These are phyloP conservation scores for Drosophila sp. DNA, from an alignment of 1,140 invertebrate species.

Conservation along the genomic window DNA sequence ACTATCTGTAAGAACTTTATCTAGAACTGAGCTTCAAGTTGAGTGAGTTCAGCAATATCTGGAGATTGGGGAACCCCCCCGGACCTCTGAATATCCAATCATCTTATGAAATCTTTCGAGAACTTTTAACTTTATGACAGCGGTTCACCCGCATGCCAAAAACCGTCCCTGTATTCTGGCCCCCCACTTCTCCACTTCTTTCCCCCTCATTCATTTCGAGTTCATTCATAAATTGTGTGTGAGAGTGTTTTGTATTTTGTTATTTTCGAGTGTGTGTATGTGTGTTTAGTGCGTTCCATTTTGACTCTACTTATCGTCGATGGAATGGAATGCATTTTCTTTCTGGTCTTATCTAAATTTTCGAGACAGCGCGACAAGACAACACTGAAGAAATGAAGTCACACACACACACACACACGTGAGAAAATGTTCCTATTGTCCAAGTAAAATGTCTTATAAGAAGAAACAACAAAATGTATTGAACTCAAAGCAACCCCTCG, in stretches of 20 bases:
- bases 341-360: conserved; percentile 54
- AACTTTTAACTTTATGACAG: too few relatives aligned
- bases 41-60: too few relatives aligned
- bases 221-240: conserved; percentile 67
- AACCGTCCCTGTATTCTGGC: background rate
- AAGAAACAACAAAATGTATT: background rate
- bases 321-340: conserved; percentile 28
- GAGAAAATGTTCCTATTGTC: conserved; percentile 1
- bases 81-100: too few relatives aligned
- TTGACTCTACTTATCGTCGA: conserved; percentile 29
- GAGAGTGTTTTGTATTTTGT: conserved; percentile 44
- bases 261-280: conserved; percentile 45
- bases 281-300: conserved; percentile 54
- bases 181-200: background rate
- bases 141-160: background rate
- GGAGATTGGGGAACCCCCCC: too few relatives aligned
- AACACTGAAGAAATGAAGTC: background rate
- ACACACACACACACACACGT: too few relatives aligned
- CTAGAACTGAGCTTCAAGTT: too few relatives aligned
- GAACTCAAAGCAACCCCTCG: conserved; percentile 4
- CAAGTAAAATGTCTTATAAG: conserved; percentile 6
- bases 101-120: too few relatives aligned
- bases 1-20: too few relatives aligned
- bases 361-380: background rate
- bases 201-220: conserved; percentile 30